Evolutionary conservation across 2,113 vertebrate genomes (phyloP).

Genomic region (Actenoides hombroni): DNA sequence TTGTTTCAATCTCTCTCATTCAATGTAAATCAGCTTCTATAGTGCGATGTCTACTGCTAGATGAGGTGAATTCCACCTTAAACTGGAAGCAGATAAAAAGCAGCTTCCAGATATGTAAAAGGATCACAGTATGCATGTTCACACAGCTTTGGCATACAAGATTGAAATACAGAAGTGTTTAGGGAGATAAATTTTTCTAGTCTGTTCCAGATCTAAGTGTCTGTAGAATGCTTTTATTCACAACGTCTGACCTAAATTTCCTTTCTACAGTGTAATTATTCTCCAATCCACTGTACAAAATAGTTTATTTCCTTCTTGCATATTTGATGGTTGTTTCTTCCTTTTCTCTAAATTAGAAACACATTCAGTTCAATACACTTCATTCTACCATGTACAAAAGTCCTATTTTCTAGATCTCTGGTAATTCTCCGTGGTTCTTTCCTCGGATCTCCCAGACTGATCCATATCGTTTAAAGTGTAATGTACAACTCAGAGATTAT

Average conservation of each 20-base stretch:
- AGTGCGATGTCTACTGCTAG: neutral
- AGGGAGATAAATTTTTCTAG: neutral
- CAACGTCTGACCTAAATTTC: neutral
- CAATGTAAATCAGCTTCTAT: neutral
- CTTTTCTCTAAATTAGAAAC: neutral
- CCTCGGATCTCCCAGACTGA: neutral
- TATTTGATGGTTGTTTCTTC: neutral
- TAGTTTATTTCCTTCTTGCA: neutral
- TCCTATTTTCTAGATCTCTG: neutral
- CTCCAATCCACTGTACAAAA: neutral
- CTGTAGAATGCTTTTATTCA: neutral
- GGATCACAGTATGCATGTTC: neutral
- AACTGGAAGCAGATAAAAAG: neutral
- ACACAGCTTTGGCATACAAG: neutral
- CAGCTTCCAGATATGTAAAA: neutral
- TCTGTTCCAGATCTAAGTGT: neutral
- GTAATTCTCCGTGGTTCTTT: neutral
- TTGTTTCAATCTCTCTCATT: neutral
- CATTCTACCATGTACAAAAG: neutral
- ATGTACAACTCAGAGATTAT: neutral
- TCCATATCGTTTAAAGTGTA: neutral
- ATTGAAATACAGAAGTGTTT: neutral
- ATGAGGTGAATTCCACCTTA: neutral
- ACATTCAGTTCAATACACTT: neutral
- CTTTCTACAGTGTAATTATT: neutral